A percentile compares a stretch with the other conserved stretches of the same genome.
These are phyloP conservation scores for Columba janthina DNA, from an alignment of 2,113 vertebrate genomes.

Conservation along the genomic window DNA sequence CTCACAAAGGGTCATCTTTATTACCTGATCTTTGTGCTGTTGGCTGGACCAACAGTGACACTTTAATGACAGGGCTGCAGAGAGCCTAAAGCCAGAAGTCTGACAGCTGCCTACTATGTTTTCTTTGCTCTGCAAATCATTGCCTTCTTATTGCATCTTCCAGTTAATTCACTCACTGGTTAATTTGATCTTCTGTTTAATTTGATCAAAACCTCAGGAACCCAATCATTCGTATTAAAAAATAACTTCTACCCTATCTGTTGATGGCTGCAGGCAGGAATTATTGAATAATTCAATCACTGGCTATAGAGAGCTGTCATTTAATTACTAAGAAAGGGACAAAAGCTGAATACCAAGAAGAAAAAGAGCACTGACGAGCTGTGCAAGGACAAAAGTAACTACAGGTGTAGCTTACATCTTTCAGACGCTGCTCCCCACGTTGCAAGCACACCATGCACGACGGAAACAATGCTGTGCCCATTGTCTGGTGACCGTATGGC, in stretches of 20 bases:
- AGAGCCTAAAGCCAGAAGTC: constrained; percentile 27
- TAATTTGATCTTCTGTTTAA: constrained; percentile 64
- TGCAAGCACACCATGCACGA: not conserved
- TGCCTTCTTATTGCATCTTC: constrained; percentile 37
- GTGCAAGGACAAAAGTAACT: not conserved
- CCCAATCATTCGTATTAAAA: constrained; percentile 57
- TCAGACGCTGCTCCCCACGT: not conserved
- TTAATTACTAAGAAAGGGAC: constrained; percentile 45
- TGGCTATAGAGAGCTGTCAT: constrained; percentile 51
- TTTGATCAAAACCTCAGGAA: constrained; percentile 62
- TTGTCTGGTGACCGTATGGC: not conserved
- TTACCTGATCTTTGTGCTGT: not conserved
- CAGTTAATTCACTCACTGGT: constrained; percentile 63
- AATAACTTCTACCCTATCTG: constrained; percentile 57
- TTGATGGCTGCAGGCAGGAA: constrained; percentile 54
- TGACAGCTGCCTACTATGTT: constrained; percentile 42
- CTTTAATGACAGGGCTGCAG: not conserved
- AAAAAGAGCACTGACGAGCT: not conserved
- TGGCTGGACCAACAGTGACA: not conserved
- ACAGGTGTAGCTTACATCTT: not conserved
- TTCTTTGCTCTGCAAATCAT: constrained; percentile 34
- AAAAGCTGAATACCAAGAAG: constrained; percentile 33
- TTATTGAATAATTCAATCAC: constrained; percentile 65
- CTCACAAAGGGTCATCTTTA: not conserved
- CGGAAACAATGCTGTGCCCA: not conserved